Evolutionary conservation across 2,888 invertebrate genomes (phyloP).

Genomic region (Cerastis leucographa): DNA sequence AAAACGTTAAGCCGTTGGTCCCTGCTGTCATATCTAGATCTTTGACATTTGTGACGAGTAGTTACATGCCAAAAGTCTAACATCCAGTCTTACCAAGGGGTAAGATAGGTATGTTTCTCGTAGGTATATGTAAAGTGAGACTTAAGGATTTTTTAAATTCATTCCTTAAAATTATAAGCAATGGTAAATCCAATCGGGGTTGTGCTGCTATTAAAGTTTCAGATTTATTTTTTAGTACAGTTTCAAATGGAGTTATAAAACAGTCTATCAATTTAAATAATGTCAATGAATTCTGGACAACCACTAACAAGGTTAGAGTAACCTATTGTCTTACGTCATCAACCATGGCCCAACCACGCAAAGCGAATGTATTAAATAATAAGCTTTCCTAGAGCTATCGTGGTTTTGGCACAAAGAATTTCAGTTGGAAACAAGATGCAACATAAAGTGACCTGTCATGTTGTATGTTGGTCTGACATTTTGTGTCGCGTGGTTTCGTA

Average conservation of each 20-base stretch:
- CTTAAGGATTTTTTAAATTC: no score
- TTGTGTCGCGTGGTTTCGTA: neutral
- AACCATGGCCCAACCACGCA: slow-evolving; percentile 9
- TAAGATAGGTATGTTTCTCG: no score
- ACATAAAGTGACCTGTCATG: neutral
- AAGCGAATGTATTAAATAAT: neutral
- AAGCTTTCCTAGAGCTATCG: neutral
- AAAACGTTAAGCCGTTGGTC: no score
- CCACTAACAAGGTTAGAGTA: slow-evolving; percentile 12
- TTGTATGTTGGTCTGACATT: neutral
- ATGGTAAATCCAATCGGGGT: neutral
- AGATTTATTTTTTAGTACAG: slow-evolving; percentile 18
- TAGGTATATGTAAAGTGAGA: no score
- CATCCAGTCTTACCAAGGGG: no score
- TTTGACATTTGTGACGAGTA: no score
- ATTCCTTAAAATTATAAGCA: neutral
- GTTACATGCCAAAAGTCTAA: no score
- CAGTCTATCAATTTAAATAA: slow-evolving; percentile 8
- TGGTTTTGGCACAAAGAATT: neutral
- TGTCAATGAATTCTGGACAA: slow-evolving; percentile 27
- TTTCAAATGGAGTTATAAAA: slow-evolving; percentile 18
- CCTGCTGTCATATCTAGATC: no score
- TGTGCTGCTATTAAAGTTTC: neutral
- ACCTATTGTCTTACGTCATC: slow-evolving; percentile 15
- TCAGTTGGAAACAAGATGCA: neutral